A percentile compares a stretch with the other conserved stretches of the same genome.
Evolutionary conservation across 2,113 vertebrate species (phyloP).

Genomic region (Mormyrus lacerda): DNA sequence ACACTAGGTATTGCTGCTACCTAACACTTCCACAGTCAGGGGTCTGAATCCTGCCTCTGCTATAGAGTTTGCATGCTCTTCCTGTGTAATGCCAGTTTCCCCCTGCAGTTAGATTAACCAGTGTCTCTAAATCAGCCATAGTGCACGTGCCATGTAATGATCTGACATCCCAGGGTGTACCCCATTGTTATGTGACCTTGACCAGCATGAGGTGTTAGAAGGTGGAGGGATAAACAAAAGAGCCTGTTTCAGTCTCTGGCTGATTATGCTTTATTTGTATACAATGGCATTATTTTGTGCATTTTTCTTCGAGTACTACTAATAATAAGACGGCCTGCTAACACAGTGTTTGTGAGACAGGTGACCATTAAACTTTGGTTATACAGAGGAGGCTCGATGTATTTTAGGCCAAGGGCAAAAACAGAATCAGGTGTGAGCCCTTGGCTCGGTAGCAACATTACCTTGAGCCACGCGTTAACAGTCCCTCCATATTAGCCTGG

Average conservation of each 20-base stretch:
- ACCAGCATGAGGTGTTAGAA: neutral
- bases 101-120: neutral
- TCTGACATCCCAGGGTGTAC: neutral
- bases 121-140: neutral
- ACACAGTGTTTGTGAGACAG: constrained; percentile 1
- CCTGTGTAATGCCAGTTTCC: neutral
- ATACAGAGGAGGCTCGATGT: neutral
- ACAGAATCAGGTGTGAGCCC: constrained; percentile 6
- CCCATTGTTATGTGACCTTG: neutral
- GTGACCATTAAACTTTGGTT: constrained; percentile 15
- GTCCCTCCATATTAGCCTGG: neutral
- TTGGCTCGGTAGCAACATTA: constrained; percentile 13
- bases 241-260: neutral
- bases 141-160: neutral
- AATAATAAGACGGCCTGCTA: constrained; percentile 19
- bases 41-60: neutral
- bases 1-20: neutral
- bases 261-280: neutral
- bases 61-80: neutral
- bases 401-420: constrained; percentile 27
- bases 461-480: neutral
- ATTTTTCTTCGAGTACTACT: constrained; percentile 2
- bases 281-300: neutral
- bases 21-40: neutral
- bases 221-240: neutral